Evolutionary conservation across 2,797 vertebrate species (phyloP).

Genomic region (Danio choprae): DNA sequence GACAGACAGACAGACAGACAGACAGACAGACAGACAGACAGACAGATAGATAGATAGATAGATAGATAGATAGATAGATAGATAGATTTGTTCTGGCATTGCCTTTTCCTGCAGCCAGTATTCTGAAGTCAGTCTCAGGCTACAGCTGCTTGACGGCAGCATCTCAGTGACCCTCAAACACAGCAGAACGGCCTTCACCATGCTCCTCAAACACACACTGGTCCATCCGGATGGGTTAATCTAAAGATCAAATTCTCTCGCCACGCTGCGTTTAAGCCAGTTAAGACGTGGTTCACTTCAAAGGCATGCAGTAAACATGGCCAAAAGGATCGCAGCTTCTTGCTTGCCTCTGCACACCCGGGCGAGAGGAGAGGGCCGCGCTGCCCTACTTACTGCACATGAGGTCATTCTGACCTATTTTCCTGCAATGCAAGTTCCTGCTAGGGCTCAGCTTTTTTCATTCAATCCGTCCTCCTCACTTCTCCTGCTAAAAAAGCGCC

Average conservation of each 20-base stretch:
- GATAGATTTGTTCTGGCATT: slow-evolving; percentile 15
- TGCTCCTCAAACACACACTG: slow-evolving; percentile 53
- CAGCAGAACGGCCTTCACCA: slow-evolving; percentile 53
- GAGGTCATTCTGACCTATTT: slow-evolving; percentile 77
- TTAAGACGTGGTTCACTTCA: slow-evolving; percentile 77
- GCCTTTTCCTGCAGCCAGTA: slow-evolving; percentile 34
- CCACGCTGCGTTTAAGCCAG: slow-evolving; percentile 72
- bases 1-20: too few species aligned
- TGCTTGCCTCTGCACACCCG: slow-evolving; percentile 67
- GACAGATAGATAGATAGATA: neutral
- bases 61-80: neutral
- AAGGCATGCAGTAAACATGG: slow-evolving; percentile 75
- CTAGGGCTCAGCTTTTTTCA: slow-evolving; percentile 57
- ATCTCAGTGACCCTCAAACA: slow-evolving; percentile 51
- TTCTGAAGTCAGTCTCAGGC: slow-evolving; percentile 10
- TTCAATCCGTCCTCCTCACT: slow-evolving; percentile 35
- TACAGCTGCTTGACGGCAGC: neutral
- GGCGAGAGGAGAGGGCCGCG: slow-evolving; percentile 70
- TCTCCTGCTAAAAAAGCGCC: slow-evolving; percentile 31
- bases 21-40: neutral
- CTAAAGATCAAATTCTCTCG: slow-evolving; percentile 73
- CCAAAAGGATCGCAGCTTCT: slow-evolving; percentile 76
- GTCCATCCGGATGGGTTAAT: slow-evolving; percentile 72
- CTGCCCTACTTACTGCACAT: slow-evolving; percentile 79
- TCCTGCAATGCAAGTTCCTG: slow-evolving; percentile 76